Conservation (phyloP, 2,888 invertebrate genomes). For the Ditula angustiorana region DNA sequence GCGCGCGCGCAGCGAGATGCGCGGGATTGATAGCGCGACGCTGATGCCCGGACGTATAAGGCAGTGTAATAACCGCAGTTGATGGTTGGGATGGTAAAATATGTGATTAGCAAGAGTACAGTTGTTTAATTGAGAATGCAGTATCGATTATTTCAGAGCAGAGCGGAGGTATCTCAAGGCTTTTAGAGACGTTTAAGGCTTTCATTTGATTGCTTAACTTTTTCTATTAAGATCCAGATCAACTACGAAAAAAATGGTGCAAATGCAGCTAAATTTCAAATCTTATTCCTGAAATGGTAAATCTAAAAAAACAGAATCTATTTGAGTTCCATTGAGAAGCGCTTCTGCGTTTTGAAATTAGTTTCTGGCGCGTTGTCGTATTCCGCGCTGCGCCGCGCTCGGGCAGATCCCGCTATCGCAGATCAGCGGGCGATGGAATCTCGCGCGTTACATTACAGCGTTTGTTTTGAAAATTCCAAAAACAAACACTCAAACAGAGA, state of each 20-base stretch:
- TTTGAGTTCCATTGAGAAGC: neutral
- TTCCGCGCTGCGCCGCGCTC: neutral
- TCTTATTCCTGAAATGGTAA: too few relatives aligned
- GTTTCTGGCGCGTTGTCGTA: neutral
- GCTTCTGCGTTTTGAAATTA: neutral
- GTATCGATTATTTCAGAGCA: too few relatives aligned
- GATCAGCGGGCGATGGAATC: constrained; percentile 28
- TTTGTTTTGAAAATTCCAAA: constrained; percentile 61
- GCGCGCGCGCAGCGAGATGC: neutral
- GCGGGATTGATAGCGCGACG: neutral
- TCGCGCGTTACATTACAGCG: constrained; percentile 18
- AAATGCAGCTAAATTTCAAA: too few relatives aligned
- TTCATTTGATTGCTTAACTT: too few relatives aligned
- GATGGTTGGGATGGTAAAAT: neutral
- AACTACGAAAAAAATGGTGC: too few relatives aligned
- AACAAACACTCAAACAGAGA: constrained; percentile 56
- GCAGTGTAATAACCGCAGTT: neutral
- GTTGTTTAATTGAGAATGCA: too few relatives aligned
- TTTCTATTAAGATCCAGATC: too few relatives aligned
- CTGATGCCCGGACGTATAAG: neutral
- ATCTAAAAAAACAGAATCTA: too few relatives aligned
- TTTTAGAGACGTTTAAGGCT: too few relatives aligned
- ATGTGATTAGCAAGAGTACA: too few relatives aligned
- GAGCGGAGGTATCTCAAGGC: too few relatives aligned
- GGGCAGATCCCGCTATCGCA: constrained; percentile 22